Evolutionary conservation across 2,888 invertebrate species (phyloP), one percentile per base, ranked within the genome.

Genomic region (Ametastegia equiseti): DNA sequence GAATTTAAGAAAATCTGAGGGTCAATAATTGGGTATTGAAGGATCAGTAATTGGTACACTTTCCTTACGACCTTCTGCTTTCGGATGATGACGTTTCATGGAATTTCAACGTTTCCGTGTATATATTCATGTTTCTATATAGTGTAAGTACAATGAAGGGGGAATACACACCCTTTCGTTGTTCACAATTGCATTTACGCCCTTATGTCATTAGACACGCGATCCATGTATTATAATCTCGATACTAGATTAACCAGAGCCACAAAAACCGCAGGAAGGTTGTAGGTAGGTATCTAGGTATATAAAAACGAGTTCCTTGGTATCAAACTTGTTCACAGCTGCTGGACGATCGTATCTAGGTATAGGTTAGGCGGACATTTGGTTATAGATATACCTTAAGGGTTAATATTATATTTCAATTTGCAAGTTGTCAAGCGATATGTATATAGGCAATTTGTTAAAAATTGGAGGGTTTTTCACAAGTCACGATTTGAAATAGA

Each of bases 281-380:
- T 67, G n/a, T 39, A 39, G 7, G n/a, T 15, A 30, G 27, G 15
- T 39, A 23, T 9, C 5, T 39, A 19, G 36, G 15, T 65, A 30
- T 19, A 67, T 15, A n/a, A n/a, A n/a, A n/a, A 19, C 67, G 39
- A 39, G 67, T 67, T 7, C 67, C 39, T 36, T 23, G n/a, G 11
- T 15, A 67, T 67, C 27, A 39, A 67, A 67, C 67, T 67, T 39
- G 67, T 67, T 67, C 67, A 67, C 67, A 39, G 39, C 67, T 67
- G 39, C 67, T 39, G 65, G 19, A 13, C 39, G 65, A 65, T 65
- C 36, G 36, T 65, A 65, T 65, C 65, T 65, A 36, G n/a, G 36
- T 19, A 63, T 54, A 2, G 27, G 9, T 23, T 27, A 60, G 1
- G n/a, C 2, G 27, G 23, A 60, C 27, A 60, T n/a, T 4, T 47